These are phyloP conservation scores for Lepidothrix coronata DNA, from an alignment of 2,113 vertebrate species.

Conservation along the genomic window DNA sequence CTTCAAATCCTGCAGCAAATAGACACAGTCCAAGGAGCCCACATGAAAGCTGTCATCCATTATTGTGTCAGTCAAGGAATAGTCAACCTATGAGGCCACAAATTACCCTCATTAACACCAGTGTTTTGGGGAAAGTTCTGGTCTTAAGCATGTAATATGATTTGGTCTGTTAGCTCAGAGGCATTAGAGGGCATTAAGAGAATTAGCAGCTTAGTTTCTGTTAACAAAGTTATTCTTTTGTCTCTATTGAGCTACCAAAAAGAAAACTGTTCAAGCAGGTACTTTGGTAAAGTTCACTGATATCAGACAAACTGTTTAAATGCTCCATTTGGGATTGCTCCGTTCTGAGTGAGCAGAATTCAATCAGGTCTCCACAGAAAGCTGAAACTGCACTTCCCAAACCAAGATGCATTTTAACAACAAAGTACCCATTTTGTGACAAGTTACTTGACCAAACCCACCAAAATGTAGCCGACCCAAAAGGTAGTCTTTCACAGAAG, in stretches of 20 bases:
- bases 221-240: slow-evolving; percentile 24
- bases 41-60: slow-evolving; percentile 74
- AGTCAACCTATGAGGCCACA: slow-evolving; percentile 55
- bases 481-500: background rate
- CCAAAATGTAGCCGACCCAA: background rate
- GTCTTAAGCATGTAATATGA: background rate
- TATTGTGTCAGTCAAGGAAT: slow-evolving; percentile 71
- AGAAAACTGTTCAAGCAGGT: slow-evolving; percentile 8
- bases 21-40: slow-evolving; percentile 55
- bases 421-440: background rate
- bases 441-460: background rate
- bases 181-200: background rate
- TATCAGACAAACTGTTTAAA: slow-evolving; percentile 25
- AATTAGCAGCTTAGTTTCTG: slow-evolving; percentile 18
- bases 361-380: background rate
- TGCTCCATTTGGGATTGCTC: background rate
- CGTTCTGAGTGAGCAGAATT: background rate
- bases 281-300: slow-evolving; percentile 24
- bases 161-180: background rate
- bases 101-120: slow-evolving; percentile 62
- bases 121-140: slow-evolving; percentile 8
- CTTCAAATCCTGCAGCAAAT: slow-evolving; percentile 58
- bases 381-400: background rate
- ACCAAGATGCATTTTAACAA: background rate
- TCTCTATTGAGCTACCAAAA: background rate